Evolutionary conservation across 1,140 invertebrate genomes (phyloP).

Genomic region (Dysdera silvatica): DNA sequence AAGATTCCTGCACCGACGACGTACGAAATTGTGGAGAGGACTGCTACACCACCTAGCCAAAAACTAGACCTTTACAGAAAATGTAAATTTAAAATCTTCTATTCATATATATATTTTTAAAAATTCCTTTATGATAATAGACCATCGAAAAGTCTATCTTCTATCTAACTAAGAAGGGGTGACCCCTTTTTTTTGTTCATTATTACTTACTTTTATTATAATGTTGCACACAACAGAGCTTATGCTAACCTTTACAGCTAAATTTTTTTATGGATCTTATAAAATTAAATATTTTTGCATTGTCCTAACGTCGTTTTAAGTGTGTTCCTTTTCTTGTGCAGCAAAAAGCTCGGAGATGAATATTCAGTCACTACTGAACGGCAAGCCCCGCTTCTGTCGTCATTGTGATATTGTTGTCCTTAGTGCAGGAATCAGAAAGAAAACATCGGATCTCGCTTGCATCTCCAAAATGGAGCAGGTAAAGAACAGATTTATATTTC

Average conservation of each 20-base stretch:
- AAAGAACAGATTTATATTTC: no score
- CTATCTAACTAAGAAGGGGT: no score
- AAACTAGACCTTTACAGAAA: constrained; percentile 65
- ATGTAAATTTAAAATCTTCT: constrained; percentile 4
- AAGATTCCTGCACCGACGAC: constrained; percentile 77
- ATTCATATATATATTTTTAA: constrained; percentile 5
- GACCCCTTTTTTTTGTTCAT: neutral
- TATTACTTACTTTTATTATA: neutral
- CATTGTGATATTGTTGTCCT: constrained; percentile 84
- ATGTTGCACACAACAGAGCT: no score
- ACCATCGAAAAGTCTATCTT: no score
- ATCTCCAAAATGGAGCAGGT: constrained; percentile 45
- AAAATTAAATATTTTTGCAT: no score
- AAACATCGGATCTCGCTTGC: constrained; percentile 63
- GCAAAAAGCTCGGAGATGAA: constrained; percentile 51
- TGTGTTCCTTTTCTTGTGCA: constrained; percentile 22
- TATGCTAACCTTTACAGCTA: no score
- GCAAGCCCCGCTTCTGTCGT: constrained; percentile 77
- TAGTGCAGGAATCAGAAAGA: constrained; percentile 63
- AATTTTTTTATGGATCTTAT: no score
- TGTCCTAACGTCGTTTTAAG: neutral
- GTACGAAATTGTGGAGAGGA: constrained; percentile 73
- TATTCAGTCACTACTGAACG: constrained; percentile 78
- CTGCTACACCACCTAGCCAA: constrained; percentile 65
- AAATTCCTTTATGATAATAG: no score